These are phyloP conservation scores for Himalopsyche tibetana DNA, from an alignment of 2,888 invertebrate genomes.

Conservation along the genomic window DNA sequence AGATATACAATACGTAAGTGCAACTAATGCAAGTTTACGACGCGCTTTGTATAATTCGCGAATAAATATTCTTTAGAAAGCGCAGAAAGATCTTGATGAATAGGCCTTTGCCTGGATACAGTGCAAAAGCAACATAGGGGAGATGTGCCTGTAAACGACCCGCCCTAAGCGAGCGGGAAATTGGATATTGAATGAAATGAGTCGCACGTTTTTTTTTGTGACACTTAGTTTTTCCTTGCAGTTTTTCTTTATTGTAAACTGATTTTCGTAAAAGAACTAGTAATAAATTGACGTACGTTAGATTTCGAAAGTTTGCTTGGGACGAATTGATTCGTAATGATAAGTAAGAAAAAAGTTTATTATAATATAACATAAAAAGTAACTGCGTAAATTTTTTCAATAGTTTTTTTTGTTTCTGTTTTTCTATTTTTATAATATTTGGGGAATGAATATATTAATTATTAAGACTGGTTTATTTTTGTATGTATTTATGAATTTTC, in stretches of 20 bases:
- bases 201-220: constrained; percentile 29
- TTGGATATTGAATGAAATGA: constrained; percentile 42
- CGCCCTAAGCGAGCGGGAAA: constrained; percentile 38
- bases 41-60: constrained; percentile 50
- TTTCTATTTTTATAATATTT: too few relatives aligned
- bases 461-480: too few relatives aligned
- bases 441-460: too few relatives aligned
- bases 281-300: too few relatives aligned
- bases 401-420: too few relatives aligned
- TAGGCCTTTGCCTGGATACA: constrained; percentile 28
- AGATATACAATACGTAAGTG: constrained; percentile 22
- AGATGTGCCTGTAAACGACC: constrained; percentile 23
- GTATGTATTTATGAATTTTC: too few relatives aligned
- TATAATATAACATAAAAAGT: too few relatives aligned
- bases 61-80: constrained; percentile 52
- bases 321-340: too few relatives aligned
- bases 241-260: neutral
- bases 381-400: too few relatives aligned
- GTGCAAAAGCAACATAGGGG: constrained; percentile 24
- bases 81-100: constrained; percentile 50
- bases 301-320: too few relatives aligned
- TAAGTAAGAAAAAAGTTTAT: too few relatives aligned
- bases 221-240: constrained; percentile 31
- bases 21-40: constrained; percentile 46
- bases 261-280: neutral